Conservation (phyloP, 2,888 invertebrate species). For the Brassicogethes aeneus region DNA sequence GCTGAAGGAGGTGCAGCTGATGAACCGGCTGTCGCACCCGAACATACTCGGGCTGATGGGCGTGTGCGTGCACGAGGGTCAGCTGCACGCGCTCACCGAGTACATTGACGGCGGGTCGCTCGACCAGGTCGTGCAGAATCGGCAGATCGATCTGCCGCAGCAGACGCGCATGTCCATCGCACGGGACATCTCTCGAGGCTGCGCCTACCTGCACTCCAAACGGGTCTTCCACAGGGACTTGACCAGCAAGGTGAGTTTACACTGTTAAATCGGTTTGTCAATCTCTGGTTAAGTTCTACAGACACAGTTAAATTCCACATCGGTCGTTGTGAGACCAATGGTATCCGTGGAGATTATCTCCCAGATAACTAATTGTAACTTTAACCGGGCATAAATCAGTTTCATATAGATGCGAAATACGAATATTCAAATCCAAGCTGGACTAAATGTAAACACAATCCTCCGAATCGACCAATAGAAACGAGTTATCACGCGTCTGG, state of each 20-base stretch:
- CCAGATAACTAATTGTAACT: no score
- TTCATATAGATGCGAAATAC: no score
- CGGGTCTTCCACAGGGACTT: conserved; percentile 93
- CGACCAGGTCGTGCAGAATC: conserved; percentile 79
- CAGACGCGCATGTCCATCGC: conserved; percentile 73
- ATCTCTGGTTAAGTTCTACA: no score
- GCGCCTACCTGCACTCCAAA: conserved; percentile 87
- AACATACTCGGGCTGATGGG: conserved; percentile 94
- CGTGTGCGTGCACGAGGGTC: conserved; percentile 93
- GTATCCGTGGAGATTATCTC: no score
- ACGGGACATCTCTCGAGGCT: conserved; percentile 80
- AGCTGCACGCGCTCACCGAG: conserved; percentile 91
- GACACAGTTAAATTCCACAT: no score
- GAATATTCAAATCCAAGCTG: no score
- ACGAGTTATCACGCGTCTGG: no score
- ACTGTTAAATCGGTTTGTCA: no score
- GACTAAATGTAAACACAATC: no score
- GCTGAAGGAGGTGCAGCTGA: conserved; percentile 93
- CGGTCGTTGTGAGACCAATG: no score
- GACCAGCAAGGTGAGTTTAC: conserved; percentile 76
- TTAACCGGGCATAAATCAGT: no score
- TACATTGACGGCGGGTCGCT: conserved; percentile 92
- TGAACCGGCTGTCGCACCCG: conserved; percentile 90
- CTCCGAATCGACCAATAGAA: no score
- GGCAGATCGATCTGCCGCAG: conserved; percentile 66